Base-by-base conservation (phyloP, 2,888 invertebrate species). In the Halictus quadricinctus region DNA sequence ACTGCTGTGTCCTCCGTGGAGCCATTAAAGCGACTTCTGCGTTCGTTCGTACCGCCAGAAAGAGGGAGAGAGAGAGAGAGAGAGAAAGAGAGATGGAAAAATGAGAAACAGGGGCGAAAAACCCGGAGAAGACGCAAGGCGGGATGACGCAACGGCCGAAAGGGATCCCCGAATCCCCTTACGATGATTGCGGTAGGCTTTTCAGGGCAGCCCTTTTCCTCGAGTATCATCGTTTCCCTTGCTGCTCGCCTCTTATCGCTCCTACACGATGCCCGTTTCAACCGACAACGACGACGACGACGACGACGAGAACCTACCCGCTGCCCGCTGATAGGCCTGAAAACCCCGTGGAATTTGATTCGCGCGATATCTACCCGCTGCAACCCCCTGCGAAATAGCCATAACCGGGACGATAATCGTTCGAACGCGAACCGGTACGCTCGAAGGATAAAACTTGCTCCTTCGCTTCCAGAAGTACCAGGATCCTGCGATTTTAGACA, bases 181-280 rank as follows among this genome's bases (percentile, higher is more conserved):
- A 91, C 81, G 90, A 92, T 91, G 90, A 92, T 91, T 92, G 91
- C 91, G 88, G 89, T 91, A 90, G 89, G 91, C 91, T 90, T 88
- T 88, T 80, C 90, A 76, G 82, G 58, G 72, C 83, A 76, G 83
- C 87, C 88, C 86, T 87, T 88, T 88, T 90, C 86, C 87, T 87
- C 79, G 80, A 90, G 86, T 87, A 87, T 87, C 87, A 81, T 87
- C 89, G 86, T 83, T 80, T 70, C 81, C 79, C 83, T 82, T 83
- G 81, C 80, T 76, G 72, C 80, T 66, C 79, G 83, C 76, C 87
- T 88, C 89, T 89, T 87, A 88, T 90, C 90, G 87, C 85, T 72
- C 80, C 75, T 83, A 79, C 84, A 79, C 85, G 84, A 75, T 79
- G 75, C 80, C 79, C 86, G 80, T 88, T 90, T 80, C 78, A 72